Conservation (phyloP, 2,888 invertebrate genomes). For the Hermodice carunculata region DNA sequence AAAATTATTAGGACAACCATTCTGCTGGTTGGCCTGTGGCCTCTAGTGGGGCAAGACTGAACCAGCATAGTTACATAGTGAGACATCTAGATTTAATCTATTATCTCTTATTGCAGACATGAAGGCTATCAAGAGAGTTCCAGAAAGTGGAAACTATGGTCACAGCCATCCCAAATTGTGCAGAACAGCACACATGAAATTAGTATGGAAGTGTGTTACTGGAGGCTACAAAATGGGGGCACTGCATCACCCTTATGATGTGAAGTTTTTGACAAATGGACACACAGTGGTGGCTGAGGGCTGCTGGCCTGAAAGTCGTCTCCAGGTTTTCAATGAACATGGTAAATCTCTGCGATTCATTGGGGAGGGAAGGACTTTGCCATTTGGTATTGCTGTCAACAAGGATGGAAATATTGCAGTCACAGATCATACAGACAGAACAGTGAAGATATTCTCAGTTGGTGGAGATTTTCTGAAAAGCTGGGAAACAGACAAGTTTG, state of each 20-base stretch:
- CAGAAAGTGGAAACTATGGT: too few relatives aligned
- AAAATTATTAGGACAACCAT: too few relatives aligned
- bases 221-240: conserved; percentile 12
- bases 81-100: too few relatives aligned
- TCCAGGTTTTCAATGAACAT: conserved; percentile 23
- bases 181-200: too few relatives aligned
- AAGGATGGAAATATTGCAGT: conserved; percentile 24
- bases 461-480: conserved; percentile 10
- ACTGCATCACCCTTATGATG: conserved; percentile 28
- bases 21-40: too few relatives aligned
- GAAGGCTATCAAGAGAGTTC: too few relatives aligned
- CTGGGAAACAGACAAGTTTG: conserved; percentile 28
- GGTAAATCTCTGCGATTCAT: conserved; percentile 6
- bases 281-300: conserved; percentile 27
- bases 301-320: conserved; percentile 31
- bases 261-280: conserved; percentile 19
- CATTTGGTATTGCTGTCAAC: conserved; percentile 26
- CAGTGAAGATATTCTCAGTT: conserved; percentile 26
- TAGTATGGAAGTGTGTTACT: too few relatives aligned
- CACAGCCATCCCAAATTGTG: too few relatives aligned
- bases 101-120: too few relatives aligned
- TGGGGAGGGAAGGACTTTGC: conserved; percentile 28
- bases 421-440: conserved; percentile 33
- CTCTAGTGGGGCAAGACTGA: too few relatives aligned
- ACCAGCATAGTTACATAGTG: too few relatives aligned